phyloP scores from a whole-genome alignment of 1,140 invertebrate genomes.

The Drosophila fuyamai region DNA sequence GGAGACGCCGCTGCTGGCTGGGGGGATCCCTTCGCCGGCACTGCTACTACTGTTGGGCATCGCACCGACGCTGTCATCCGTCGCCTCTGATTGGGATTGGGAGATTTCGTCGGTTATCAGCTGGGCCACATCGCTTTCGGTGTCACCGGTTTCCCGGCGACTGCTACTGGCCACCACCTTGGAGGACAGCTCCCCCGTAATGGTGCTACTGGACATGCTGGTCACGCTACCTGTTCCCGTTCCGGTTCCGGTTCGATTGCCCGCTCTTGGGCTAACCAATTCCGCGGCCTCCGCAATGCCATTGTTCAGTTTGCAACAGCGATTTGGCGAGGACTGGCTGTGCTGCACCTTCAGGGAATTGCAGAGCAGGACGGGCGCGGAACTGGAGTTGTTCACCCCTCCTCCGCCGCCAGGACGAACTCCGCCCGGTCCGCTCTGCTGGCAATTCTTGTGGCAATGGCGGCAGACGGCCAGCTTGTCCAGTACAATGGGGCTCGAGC shows the following conservation, averaged over 20 bases:
- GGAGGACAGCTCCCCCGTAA: conserved; percentile 74
- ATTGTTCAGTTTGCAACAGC: conserved; percentile 78
- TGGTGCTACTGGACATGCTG: conserved; percentile 79
- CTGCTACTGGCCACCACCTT: conserved; percentile 80
- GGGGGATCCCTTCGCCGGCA: conserved; percentile 27
- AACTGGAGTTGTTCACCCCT: conserved; percentile 7
- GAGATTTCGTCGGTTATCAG: conserved; percentile 80
- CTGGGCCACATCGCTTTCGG: conserved; percentile 83
- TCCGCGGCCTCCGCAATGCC: conserved; percentile 32
- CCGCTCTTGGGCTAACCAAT: not conserved
- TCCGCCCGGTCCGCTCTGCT: conserved; percentile 48
- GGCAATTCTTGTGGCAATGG: conserved; percentile 90
- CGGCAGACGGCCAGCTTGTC: conserved; percentile 89
- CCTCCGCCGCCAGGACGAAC: conserved; percentile 13
- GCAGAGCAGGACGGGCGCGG: conserved; percentile 63
- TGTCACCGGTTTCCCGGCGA: conserved; percentile 76
- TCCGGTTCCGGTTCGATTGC: conserved; percentile 25
- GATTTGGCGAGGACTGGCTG: conserved; percentile 83
- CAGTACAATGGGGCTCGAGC: conserved; percentile 88
- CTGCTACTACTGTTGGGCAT: conserved; percentile 78
- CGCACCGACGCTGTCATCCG: conserved; percentile 73
- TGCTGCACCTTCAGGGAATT: conserved; percentile 84
- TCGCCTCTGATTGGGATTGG: conserved; percentile 82
- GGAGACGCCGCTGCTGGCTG: conserved; percentile 1
- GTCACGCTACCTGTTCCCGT: conserved; percentile 65